These are phyloP conservation scores for Disparrhopalites patrizii DNA, from an alignment of 2,888 invertebrate genomes.

Conservation along the genomic window DNA sequence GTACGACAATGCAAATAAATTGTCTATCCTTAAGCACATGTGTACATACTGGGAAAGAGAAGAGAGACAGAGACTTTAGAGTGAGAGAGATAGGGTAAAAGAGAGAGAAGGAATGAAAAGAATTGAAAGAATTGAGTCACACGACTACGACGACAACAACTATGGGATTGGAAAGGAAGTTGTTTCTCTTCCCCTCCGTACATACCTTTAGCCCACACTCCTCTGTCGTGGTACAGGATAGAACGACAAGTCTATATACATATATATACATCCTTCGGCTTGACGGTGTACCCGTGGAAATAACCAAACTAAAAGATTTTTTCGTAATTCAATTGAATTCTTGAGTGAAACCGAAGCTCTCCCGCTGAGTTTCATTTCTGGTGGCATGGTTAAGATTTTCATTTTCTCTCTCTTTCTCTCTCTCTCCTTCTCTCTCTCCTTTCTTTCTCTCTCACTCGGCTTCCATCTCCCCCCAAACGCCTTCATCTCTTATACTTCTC, in stretches of 20 bases:
- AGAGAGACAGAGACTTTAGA: neutral
- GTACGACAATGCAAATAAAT: too few species aligned
- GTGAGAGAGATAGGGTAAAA: slow-evolving; percentile 15
- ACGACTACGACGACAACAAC: neutral
- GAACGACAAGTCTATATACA: too few species aligned
- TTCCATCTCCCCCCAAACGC: too few species aligned
- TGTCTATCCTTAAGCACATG: too few species aligned
- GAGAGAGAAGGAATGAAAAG: neutral
- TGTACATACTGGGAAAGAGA: neutral
- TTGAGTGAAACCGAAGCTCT: slow-evolving; percentile 23
- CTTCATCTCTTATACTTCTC: too few species aligned
- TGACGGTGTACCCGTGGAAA: neutral
- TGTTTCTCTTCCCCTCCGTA: neutral
- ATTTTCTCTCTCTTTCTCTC: slow-evolving; percentile 1
- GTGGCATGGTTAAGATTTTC: slow-evolving; percentile 5
- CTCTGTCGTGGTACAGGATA: too few species aligned
- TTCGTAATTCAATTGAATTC: slow-evolving; percentile 26
- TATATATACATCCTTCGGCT: too few species aligned
- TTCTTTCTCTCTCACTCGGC: neutral
- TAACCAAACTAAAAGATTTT: slow-evolving; percentile 15
- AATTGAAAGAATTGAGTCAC: slow-evolving; percentile 23
- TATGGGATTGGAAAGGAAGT: neutral
- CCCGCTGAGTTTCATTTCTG: slow-evolving; percentile 21
- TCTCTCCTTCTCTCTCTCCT: neutral
- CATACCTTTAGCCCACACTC: too few species aligned